Base-by-base conservation (phyloP, 92 coral and sea anemone species). In the Siderastrea radians region DNA sequence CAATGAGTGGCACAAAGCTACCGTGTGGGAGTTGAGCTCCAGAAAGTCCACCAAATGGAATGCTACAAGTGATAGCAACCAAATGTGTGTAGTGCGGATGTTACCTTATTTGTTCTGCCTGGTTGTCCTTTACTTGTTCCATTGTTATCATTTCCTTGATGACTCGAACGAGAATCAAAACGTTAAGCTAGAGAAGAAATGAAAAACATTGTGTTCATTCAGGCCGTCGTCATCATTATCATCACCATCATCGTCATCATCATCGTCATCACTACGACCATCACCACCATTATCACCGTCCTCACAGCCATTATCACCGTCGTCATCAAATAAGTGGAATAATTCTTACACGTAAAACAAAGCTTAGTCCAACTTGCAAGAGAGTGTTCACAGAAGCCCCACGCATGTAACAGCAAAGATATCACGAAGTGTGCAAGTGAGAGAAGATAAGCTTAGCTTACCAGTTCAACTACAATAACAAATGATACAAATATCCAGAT, bases 101-200 rank as follows among this genome's bases (percentile, higher is more conserved):
- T 4, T 82, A 72, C 87, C 87, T 83, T 60, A 83, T 58, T 16
- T 83, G 72, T 13, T 72, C 80, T 45, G 60, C 49, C 6, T 83
- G 51, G 69, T 52, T 83, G 72, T 83, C 80, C 45, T 83, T 83
- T 1, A 51, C 80, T 73, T 83, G 87, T 13, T 83, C 71, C 72
- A 83, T 73, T 17, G 71, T 47, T 17, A 62, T 72, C 80, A 83
- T 83, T 17, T 83, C 87, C 63, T 74, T 83, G 73, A 83, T 74
- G 43, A 83, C 64, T 7, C 87, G 87, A 43, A 13, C 80, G 49
- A 83, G 80, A 46, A 83, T 83, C 61, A 71, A 7, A 6, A 72
- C 17, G 72, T 83, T 83, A 3, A 83, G 49, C 87, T 83, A 6
- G 1, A 55, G 59, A 80, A 49, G 10, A 53, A 45, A 7, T 1